Percentiles rank a stretch among this genome's conserved stretches.
Evolutionary conservation across 1,140 invertebrate species (phyloP).

Genomic region (Drosophila ficusphila): DNA sequence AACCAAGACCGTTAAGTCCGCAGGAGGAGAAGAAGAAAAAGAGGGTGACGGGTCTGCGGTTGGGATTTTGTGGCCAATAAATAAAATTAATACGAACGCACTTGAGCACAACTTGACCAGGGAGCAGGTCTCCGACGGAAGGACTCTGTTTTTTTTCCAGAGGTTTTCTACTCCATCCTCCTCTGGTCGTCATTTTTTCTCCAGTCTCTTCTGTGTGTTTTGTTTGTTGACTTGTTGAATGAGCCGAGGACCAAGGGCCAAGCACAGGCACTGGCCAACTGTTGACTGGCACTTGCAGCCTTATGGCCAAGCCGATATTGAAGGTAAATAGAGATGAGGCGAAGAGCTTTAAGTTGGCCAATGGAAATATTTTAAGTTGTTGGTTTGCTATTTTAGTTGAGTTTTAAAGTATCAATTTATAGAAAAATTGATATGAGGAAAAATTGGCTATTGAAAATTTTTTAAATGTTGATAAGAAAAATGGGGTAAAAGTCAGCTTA

Average conservation of each 20-base stretch:
- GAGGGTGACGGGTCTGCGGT: constrained; percentile 13
- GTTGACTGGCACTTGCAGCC: constrained; percentile 60
- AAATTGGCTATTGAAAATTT: no score
- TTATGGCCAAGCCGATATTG: constrained; percentile 40
- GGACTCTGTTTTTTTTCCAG: constrained; percentile 38
- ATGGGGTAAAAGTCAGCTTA: no score
- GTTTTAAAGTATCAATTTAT: background rate
- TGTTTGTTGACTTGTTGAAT: constrained; percentile 79
- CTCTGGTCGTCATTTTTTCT: constrained; percentile 21
- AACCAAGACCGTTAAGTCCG: constrained; percentile 37
- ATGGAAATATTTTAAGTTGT: background rate
- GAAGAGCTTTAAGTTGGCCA: constrained; percentile 14
- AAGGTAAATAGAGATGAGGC: constrained; percentile 28
- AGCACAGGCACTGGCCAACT: constrained; percentile 39
- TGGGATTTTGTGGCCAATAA: constrained; percentile 70
- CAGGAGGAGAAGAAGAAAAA: background rate
- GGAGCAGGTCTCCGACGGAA: constrained; percentile 5
- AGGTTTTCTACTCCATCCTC: background rate
- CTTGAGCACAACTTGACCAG: constrained; percentile 70
- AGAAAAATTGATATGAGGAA: no score
- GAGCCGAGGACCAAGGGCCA: constrained; percentile 30
- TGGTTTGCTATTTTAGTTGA: background rate
- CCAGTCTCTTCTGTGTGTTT: constrained; percentile 46
- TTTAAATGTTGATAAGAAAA: no score
- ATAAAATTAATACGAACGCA: constrained; percentile 80